phyloP scores from a whole-genome alignment of 2,888 invertebrate species.

The Xiphydria camelus region DNA sequence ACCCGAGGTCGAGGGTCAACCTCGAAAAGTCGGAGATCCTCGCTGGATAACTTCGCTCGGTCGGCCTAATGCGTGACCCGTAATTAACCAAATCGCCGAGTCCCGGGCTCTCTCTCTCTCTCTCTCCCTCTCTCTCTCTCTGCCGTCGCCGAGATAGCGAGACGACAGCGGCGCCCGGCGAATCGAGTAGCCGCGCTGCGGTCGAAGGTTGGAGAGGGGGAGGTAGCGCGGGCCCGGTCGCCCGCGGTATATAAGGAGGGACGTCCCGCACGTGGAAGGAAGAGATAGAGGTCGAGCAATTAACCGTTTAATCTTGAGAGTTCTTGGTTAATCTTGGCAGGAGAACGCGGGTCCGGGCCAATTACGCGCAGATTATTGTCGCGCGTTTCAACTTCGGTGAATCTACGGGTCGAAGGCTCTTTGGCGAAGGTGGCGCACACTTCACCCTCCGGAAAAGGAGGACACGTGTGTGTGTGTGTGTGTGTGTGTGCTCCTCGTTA shows the following conservation, averaged over 20 bases:
- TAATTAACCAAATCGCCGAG: conserved; percentile 15
- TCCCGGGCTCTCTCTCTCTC: too few species aligned
- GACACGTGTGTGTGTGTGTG: too few species aligned
- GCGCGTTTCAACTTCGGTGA: too few species aligned
- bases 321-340: conserved; percentile 29
- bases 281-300: conserved; percentile 36
- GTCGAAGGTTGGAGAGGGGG: too few species aligned
- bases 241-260: background rate
- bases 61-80: conserved; percentile 11
- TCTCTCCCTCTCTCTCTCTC: too few species aligned
- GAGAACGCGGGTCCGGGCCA: conserved; percentile 41
- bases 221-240: background rate
- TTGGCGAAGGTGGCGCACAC: too few species aligned
- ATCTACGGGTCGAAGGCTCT: too few species aligned
- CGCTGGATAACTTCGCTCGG: background rate
- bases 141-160: too few species aligned
- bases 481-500: too few species aligned
- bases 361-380: conserved; percentile 46
- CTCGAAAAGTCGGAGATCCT: background rate
- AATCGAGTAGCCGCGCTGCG: too few species aligned
- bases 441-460: too few species aligned
- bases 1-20: background rate
- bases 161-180: too few species aligned
- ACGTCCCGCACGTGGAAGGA: conserved; percentile 5
- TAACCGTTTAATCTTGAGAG: conserved; percentile 45